Conservation (phyloP, 2,113 vertebrate genomes). For the Onychostruthus taczanowskii region DNA sequence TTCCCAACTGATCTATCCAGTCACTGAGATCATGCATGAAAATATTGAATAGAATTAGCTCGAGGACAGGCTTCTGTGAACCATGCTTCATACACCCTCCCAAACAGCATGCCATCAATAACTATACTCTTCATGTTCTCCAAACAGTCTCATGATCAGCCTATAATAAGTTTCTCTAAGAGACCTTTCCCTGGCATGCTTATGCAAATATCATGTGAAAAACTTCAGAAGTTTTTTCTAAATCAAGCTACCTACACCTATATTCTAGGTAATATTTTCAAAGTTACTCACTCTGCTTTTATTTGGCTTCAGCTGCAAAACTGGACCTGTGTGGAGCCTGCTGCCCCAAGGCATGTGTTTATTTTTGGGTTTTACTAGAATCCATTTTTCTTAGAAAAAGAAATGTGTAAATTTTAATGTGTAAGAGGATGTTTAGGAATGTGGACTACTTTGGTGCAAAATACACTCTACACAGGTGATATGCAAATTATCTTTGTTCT, state of each 20-base stretch:
- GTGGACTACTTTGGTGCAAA: not conserved
- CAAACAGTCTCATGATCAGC: not conserved
- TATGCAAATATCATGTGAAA: not conserved
- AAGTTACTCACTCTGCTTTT: not conserved
- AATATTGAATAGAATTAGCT: not conserved
- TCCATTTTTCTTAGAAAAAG: not conserved
- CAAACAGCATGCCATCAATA: not conserved
- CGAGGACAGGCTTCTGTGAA: not conserved
- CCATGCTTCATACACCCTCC: not conserved
- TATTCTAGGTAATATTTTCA: not conserved
- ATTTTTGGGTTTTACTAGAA: not conserved
- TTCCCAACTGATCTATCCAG: not conserved
- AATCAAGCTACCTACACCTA: not conserved
- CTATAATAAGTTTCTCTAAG: not conserved
- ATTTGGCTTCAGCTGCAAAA: not conserved
- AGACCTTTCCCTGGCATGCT: not conserved
- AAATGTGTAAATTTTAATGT: not conserved
- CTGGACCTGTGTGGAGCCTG: not conserved
- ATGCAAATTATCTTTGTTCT: not conserved
- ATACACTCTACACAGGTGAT: rapidly evolving
- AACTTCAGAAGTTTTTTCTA: not conserved
- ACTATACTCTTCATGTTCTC: not conserved
- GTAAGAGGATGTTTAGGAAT: not conserved
- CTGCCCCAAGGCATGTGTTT: not conserved
- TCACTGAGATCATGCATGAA: not conserved